phyloP scores from a whole-genome alignment of 2,888 invertebrate genomes.

The Ornithoptera priamus region DNA sequence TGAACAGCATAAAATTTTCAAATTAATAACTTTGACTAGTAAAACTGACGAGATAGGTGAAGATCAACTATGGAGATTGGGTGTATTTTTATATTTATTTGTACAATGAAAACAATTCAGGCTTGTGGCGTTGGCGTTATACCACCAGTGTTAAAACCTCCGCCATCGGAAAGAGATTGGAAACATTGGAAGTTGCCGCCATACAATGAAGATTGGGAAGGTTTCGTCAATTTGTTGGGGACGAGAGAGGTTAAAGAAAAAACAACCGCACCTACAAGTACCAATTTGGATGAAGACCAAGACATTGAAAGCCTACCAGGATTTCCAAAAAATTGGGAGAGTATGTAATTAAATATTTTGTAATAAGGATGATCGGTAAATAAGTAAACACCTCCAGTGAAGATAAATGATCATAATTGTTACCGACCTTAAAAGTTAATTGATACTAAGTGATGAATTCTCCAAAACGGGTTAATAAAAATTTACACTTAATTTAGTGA shows the following conservation, averaged over 20 bases:
- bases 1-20: conserved; percentile 7
- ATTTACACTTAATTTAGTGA: too few species aligned
- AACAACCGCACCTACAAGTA: not conserved
- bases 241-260: conserved; percentile 6
- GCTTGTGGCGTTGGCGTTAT: not conserved
- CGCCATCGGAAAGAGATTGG: conserved; percentile 4
- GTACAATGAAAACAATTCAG: not conserved
- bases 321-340: not conserved
- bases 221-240: conserved; percentile 21
- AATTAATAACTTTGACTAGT: conserved; percentile 1
- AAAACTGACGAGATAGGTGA: not conserved
- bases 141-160: not conserved
- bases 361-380: not conserved
- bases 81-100: conserved; percentile 5
- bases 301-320: not conserved
- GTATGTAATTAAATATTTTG: not conserved
- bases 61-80: conserved; percentile 5
- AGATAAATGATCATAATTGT: not conserved
- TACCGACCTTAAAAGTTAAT: too few species aligned
- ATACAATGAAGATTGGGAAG: conserved; percentile 22
- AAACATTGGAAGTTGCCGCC: conserved; percentile 11
- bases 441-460: too few species aligned
- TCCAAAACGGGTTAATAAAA: too few species aligned
- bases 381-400: too few species aligned
- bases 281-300: not conserved